phyloP scores from a whole-genome alignment of 2,113 vertebrate genomes.

The Myrmecobius fasciatus region DNA sequence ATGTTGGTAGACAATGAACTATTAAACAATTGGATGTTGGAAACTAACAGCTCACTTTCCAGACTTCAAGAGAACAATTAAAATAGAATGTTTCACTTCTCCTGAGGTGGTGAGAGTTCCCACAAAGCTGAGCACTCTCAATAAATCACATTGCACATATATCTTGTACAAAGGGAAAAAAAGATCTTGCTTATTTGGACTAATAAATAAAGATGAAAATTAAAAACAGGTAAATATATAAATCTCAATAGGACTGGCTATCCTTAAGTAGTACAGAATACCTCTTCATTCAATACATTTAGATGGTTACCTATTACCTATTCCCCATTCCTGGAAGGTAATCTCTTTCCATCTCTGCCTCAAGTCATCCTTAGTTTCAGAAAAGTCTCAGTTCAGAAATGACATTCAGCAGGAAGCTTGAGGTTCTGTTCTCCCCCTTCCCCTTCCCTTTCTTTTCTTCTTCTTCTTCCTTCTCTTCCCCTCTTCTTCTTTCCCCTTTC shows the following conservation, averaged over 20 bases:
- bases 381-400: neutral
- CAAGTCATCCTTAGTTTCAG: neutral
- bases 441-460: no score
- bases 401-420: no score
- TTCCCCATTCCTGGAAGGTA: neutral
- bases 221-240: neutral
- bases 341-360: neutral
- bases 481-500: no score
- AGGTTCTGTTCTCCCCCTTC: no score
- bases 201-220: neutral
- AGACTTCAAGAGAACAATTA: constrained; percentile 25
- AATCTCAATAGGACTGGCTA: neutral
- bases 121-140: neutral
- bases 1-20: constrained; percentile 11
- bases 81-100: constrained; percentile 26
- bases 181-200: neutral
- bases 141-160: neutral
- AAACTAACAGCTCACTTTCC: neutral
- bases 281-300: neutral
- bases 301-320: neutral
- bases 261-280: neutral
- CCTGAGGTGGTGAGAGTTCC: neutral
- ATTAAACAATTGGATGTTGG: neutral
- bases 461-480: no score
- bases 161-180: neutral